These are phyloP conservation scores for Bicyclus anynana DNA, from an alignment of 1,140 invertebrate genomes.

Conservation along the genomic window DNA sequence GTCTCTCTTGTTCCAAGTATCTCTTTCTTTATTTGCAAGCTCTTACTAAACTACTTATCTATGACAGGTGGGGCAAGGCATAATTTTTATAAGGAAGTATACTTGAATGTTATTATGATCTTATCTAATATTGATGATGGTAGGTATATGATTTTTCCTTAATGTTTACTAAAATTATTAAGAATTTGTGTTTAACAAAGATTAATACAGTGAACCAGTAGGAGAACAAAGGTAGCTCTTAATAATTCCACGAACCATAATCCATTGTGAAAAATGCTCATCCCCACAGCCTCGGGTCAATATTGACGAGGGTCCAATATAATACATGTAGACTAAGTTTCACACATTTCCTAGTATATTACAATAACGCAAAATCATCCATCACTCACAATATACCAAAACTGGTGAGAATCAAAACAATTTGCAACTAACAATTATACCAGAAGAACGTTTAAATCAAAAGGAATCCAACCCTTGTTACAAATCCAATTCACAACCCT, in stretches of 20 bases:
- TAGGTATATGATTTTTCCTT: too few species aligned
- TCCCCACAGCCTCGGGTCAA: background rate
- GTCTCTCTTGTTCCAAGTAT: too few species aligned
- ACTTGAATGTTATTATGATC: too few species aligned
- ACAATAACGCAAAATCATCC: constrained; percentile 4
- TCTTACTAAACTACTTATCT: too few species aligned
- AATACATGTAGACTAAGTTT: background rate
- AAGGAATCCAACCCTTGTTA: constrained; percentile 2
- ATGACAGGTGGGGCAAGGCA: too few species aligned
- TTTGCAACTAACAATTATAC: constrained; percentile 4
- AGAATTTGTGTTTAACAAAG: background rate
- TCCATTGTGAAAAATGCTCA: background rate
- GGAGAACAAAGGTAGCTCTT: background rate
- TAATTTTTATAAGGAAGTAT: too few species aligned
- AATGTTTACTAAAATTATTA: too few species aligned
- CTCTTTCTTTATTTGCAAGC: too few species aligned
- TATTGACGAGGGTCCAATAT: constrained; percentile 1
- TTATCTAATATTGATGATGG: too few species aligned
- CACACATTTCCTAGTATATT: background rate
- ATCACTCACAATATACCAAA: constrained; percentile 5
- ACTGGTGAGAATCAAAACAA: constrained; percentile 8
- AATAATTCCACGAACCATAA: background rate
- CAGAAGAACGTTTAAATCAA: constrained; percentile 7
- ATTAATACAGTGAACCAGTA: background rate
- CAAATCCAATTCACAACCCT: constrained; percentile 3